phyloP scores from a whole-genome alignment of 2,888 invertebrate genomes.

The Tipula vernalis region DNA sequence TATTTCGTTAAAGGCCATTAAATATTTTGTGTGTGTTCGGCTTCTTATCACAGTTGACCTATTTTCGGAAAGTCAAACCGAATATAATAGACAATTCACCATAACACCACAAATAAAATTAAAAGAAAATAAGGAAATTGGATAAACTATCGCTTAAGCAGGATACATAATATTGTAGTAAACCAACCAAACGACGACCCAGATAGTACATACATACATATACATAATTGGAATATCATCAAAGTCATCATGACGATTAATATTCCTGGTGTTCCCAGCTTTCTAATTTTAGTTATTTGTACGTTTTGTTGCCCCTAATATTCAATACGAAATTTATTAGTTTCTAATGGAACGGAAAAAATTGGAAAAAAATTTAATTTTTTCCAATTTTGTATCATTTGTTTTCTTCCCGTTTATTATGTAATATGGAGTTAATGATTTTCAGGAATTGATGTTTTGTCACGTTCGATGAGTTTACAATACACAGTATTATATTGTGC shows the following conservation, averaged over 20 bases:
- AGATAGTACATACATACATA: neutral
- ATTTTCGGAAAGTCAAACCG: neutral
- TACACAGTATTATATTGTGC: neutral
- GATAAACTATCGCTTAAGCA: neutral
- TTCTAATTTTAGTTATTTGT: neutral
- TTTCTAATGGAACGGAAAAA: neutral
- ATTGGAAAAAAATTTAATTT: neutral
- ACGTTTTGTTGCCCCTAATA: neutral
- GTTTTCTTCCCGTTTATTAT: neutral
- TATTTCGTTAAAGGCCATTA: neutral
- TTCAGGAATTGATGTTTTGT: neutral
- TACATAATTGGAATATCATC: neutral
- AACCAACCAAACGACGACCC: neutral
- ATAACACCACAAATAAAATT: neutral
- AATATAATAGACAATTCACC: neutral
- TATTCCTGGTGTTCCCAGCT: neutral
- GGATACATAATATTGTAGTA: neutral
- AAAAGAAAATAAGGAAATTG: neutral
- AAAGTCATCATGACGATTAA: neutral
- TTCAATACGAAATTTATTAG: neutral
- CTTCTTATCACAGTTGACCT: neutral
- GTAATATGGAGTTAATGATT: neutral
- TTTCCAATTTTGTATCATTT: neutral
- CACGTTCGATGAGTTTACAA: neutral
- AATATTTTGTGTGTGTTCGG: neutral